Evolutionary conservation across 2,797 vertebrate species (phyloP).

Genomic region (Lepidocolaptes lacrymiger): DNA sequence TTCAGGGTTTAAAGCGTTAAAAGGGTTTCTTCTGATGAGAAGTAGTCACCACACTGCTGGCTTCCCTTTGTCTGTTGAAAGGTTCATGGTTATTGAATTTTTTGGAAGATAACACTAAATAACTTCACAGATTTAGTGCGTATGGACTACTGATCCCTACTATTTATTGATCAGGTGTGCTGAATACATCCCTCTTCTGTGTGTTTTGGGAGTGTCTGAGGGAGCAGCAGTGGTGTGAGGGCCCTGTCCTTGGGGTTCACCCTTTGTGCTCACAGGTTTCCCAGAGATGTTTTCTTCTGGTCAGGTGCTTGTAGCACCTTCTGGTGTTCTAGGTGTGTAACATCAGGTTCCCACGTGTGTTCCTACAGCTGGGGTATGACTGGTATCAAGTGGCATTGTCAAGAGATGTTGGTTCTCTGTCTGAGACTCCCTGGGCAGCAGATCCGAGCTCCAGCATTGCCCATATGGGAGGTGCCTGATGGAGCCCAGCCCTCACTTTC

Average conservation of each 20-base stretch:
- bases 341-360: fast-evolving
- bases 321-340: neutral
- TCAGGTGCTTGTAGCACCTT: fast-evolving
- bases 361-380: neutral
- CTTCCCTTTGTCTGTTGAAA: neutral
- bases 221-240: neutral
- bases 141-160: neutral
- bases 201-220: neutral
- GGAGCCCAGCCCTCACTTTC: neutral
- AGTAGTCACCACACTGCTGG: neutral
- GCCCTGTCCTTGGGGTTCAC: fast-evolving
- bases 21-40: neutral
- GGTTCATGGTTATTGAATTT: neutral
- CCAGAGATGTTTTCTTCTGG: neutral
- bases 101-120: neutral
- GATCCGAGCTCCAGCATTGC: neutral
- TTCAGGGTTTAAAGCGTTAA: neutral
- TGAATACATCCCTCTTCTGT: neutral
- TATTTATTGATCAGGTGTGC: neutral
- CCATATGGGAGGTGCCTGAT: fast-evolving
- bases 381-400: fast-evolving
- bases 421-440: fast-evolving
- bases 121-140: neutral
- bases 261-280: neutral
- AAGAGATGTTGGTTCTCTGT: neutral